Base-by-base conservation (phyloP, 2,888 invertebrate species). In the Ariolimax columbianus region DNA sequence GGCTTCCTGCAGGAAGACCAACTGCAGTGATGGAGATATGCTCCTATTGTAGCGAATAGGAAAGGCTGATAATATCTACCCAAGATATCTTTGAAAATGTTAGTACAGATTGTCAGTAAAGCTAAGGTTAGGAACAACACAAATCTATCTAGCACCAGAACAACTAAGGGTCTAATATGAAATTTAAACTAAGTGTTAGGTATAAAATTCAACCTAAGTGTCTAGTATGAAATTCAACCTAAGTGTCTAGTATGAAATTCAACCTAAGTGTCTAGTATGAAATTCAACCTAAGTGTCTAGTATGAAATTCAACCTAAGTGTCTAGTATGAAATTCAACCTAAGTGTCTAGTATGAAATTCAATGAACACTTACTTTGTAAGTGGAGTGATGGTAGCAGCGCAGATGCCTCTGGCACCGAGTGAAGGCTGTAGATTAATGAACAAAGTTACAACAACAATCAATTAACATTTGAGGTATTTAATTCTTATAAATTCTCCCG, bases 341-440 rank as follows among this genome's bases (percentile, higher is more conserved):
- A n/a, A 75, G 33, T 43, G 23, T 55, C 14, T 17, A 7, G 3
- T 14, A 23, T 55, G 55, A 78, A n/a, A 75, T 26, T 51, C 23
- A 43, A 72, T 14, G 26, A 38, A 75, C 17, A 43, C 77, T 36
- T 47, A 83, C 83, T 77, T 26, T 66, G 77, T 33, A 77, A 47
- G 6, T 7, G 23, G 43, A 83, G 51, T 43, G 51, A 68, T 26
- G 68, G 51, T 47, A 36, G 40, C 38, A 33, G 23, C 23, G 43
- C 30, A 14, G 63, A 7, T 59, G 43, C 19, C 55, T 82, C 72
- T 43, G 51, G 51, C 11, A 43, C 55, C 30, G 33, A 73, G 23
- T 51, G 26, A 23, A 4, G 51, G 23, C 66, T 70, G 68, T 36
- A 43, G 30, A 80, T 47, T 43, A 66, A 68, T 66, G 55, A 55